Conservation (phyloP, 2,113 vertebrate genomes). For the Prietella phreatophila region DNA sequence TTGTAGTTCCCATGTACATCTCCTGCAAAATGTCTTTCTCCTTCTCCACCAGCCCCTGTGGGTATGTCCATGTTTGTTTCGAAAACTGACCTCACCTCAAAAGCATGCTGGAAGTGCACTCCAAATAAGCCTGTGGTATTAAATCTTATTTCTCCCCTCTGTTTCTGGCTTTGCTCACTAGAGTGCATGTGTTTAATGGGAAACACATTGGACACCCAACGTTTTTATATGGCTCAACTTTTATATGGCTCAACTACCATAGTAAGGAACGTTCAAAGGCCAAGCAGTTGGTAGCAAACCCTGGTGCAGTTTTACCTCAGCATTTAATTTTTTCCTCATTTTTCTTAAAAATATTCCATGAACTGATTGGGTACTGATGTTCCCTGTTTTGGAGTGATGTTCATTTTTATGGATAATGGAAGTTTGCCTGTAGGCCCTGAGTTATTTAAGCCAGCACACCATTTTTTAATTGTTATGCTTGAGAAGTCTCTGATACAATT, state of each 20-base stretch:
- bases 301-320: neutral
- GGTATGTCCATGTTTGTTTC: constrained; percentile 55
- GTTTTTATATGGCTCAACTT: constrained; percentile 44
- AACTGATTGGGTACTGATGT: constrained; percentile 5
- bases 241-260: constrained; percentile 33
- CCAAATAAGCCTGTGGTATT: constrained; percentile 51
- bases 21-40: constrained; percentile 41
- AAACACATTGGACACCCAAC: constrained; percentile 47
- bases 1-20: constrained; percentile 31
- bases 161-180: constrained; percentile 42
- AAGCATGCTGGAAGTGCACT: constrained; percentile 50
- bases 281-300: constrained; percentile 45
- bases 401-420: constrained; percentile 14
- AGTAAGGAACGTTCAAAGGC: constrained; percentile 38
- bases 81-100: constrained; percentile 61
- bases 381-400: constrained; percentile 6
- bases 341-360: neutral
- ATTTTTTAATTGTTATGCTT: constrained; percentile 39
- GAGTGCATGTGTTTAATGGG: constrained; percentile 50
- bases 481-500: constrained; percentile 26
- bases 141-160: constrained; percentile 49
- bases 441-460: constrained; percentile 26
- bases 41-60: constrained; percentile 31
- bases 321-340: neutral
- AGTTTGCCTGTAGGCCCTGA: constrained; percentile 9